Evolutionary conservation across 2,113 vertebrate species (phyloP), one percentile per base, ranked within the genome.

Genomic region (Recurvirostra avosetta): DNA sequence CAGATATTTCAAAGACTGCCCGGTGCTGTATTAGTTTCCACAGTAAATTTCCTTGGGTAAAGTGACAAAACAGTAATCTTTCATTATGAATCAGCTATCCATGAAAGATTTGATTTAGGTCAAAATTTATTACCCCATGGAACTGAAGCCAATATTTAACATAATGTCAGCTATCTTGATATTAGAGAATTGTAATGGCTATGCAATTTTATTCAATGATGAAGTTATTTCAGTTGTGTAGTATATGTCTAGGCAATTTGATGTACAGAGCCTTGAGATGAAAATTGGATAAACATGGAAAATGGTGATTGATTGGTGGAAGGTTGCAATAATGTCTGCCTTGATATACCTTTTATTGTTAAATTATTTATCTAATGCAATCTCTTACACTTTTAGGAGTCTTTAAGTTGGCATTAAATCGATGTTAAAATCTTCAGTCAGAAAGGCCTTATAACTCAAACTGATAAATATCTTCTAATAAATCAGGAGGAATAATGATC

Each of bases 331-430:
- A 78, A 91, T 65, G 85, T 94, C 96, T 86, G 47, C 91, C 92
- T 97, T 97, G 97, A 98, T 98, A 94, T 97, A 97, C 90, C 95
- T 95, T 97, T 96, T 98, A 97, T 98, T 98, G 97, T 96, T 77
- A 97, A 98, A 98, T 98, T 98, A 98, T 97, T 97, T 97, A 98
- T 97, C 97, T 97, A 93, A 97, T 98, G 97, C 93, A 94, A 96
- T 97, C 96, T 93, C 86, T 19, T 45, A 85, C 70, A 84, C 95
- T 97, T 97, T 75, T 77, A 96, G 95, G 87, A 94, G 90, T 94
- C 94, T 96, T 98, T 97, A 96, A 92, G 86, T 96, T 96, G 96
- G 87, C 97, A 96, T 96, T 98, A 96, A 97, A 96, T 98, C 97
- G 32, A 97, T 96, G 87, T 92, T 96, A 94, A 90, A 92, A 90